Conservation (phyloP, 2,797 vertebrate genomes). For the Pelodytes ibericus region DNA sequence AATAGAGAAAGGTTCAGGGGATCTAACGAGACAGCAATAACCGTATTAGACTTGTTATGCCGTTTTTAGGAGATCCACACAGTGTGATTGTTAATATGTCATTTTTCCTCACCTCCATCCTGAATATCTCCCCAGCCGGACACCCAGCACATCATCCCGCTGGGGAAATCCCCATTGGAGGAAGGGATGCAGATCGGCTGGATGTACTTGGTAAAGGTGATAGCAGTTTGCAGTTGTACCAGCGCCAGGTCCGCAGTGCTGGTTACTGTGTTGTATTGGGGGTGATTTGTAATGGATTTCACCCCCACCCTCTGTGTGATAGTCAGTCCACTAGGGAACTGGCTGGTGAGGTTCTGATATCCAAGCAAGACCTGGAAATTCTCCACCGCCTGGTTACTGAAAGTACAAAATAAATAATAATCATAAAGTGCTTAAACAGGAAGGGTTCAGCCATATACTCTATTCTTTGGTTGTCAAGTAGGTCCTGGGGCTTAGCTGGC, state of each 20-base stretch:
- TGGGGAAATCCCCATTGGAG: conserved; percentile 61
- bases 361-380: conserved; percentile 61
- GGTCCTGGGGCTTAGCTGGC: too few relatives aligned
- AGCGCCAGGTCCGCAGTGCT: conserved; percentile 72
- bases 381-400: background rate
- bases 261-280: conserved; percentile 62
- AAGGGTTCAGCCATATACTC: too few relatives aligned
- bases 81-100: too few relatives aligned
- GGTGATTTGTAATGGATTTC: conserved; percentile 60
- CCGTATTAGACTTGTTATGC: too few relatives aligned
- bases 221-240: conserved; percentile 63
- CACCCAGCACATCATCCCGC: conserved; percentile 66
- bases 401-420: background rate
- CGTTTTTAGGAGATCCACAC: too few relatives aligned
- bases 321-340: too few relatives aligned
- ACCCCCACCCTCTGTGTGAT: conserved; percentile 12
- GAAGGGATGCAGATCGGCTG: conserved; percentile 68
- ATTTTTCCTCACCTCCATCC: conserved; percentile 63
- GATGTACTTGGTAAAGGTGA: conserved; percentile 65
- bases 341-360: background rate
- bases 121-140: conserved; percentile 75
- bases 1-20: too few relatives aligned
- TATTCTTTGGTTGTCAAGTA: too few relatives aligned
- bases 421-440: background rate
- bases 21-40: too few relatives aligned